Conservation (phyloP, 2,888 invertebrate species). For the Catocala fraxini region DNA sequence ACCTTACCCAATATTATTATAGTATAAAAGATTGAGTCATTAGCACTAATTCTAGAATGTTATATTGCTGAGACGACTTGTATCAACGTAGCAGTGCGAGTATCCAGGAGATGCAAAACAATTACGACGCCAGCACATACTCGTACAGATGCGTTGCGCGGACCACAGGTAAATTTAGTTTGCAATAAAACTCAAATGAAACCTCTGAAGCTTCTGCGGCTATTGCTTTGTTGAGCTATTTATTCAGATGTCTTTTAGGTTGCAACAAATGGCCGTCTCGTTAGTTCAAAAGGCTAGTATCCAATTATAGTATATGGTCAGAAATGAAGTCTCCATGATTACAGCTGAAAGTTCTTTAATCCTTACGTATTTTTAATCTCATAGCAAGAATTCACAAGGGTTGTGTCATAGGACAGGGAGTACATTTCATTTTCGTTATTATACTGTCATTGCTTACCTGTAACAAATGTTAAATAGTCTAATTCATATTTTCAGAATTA, state of each 20-base stretch:
- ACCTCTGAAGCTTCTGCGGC: slow-evolving; percentile 13
- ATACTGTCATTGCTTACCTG: no score
- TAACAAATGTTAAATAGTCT: no score
- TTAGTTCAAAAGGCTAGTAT: not conserved
- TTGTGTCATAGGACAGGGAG: no score
- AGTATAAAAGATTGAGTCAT: slow-evolving; percentile 14
- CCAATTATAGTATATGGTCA: not conserved
- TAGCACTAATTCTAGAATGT: slow-evolving; percentile 9
- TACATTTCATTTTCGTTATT: no score
- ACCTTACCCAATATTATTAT: slow-evolving; percentile 35
- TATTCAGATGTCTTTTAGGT: not conserved
- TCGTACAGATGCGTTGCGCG: slow-evolving; percentile 26
- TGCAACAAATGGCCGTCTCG: not conserved
- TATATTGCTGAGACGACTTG: slow-evolving; percentile 2
- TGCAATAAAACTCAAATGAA: slow-evolving; percentile 33
- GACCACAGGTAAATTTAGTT: slow-evolving; percentile 34
- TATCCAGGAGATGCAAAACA: slow-evolving; percentile 49
- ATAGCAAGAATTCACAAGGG: no score
- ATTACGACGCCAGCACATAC: slow-evolving; percentile 35
- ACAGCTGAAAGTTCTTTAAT: no score
- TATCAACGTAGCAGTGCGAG: slow-evolving; percentile 8
- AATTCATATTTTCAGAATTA: no score
- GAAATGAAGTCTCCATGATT: no score
- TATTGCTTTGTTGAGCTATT: slow-evolving; percentile 2
- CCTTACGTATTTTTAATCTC: no score